phyloP scores from a whole-genome alignment of 2,888 invertebrate genomes.

The Chirona hameri region DNA sequence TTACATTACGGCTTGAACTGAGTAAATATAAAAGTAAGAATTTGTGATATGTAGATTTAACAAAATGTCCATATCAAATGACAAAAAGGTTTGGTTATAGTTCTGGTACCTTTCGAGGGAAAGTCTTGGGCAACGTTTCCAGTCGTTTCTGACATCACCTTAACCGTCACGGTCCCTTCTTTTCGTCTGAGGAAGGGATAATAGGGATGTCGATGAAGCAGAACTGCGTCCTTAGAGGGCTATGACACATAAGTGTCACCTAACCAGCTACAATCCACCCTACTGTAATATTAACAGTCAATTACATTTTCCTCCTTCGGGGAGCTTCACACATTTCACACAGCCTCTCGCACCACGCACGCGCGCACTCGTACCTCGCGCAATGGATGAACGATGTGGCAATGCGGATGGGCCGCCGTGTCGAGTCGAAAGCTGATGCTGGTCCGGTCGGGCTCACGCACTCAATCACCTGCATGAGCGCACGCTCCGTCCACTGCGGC shows the following conservation, averaged over 20 bases:
- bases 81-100: too few species aligned
- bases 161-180: too few species aligned
- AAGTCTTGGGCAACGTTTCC: too few species aligned
- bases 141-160: too few species aligned
- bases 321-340: background rate
- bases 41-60: too few species aligned
- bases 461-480: too few species aligned
- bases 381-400: conserved; percentile 23
- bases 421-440: background rate
- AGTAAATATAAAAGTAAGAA: too few species aligned
- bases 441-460: background rate
- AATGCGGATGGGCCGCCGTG: background rate
- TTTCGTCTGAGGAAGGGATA: too few species aligned
- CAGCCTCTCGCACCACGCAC: background rate
- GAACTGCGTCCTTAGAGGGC: background rate
- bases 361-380: background rate
- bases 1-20: too few species aligned
- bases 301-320: background rate
- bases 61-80: too few species aligned
- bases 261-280: background rate
- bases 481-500: conserved; percentile 2
- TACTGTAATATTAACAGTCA: background rate
- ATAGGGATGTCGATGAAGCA: background rate
- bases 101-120: too few species aligned
- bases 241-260: background rate